Conservation (phyloP, 2,888 invertebrate genomes). For the Cataglyphis cursor region DNA sequence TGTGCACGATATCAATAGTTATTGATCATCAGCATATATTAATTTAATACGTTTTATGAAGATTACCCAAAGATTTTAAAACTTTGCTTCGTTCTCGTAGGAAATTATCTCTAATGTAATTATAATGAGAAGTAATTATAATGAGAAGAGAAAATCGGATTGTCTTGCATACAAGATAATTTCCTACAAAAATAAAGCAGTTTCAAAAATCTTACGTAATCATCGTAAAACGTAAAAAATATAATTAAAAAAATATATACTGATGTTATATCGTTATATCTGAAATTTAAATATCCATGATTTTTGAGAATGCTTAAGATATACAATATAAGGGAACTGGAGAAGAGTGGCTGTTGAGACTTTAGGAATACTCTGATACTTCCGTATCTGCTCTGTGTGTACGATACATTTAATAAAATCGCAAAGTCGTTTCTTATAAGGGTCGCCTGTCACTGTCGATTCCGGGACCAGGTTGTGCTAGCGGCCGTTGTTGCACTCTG, state of each 20-base stretch:
- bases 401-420: constrained; percentile 11
- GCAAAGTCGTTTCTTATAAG: constrained; percentile 43
- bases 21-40: neutral
- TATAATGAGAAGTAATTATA: constrained; percentile 5
- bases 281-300: neutral
- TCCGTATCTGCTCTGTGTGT: neutral
- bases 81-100: neutral
- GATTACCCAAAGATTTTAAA: neutral
- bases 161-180: neutral
- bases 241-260: neutral
- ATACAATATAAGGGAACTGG: neutral
- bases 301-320: neutral
- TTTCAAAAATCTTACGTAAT: neutral
- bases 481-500: constrained; percentile 39
- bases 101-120: constrained; percentile 7
- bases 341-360: neutral
- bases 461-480: constrained; percentile 44
- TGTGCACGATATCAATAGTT: neutral
- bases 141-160: constrained; percentile 13
- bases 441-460: constrained; percentile 18
- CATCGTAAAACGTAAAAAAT: neutral
- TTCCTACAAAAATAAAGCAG: neutral
- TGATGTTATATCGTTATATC: neutral
- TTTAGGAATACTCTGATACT: neutral
- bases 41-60: constrained; percentile 15